Percentiles rank a stretch among this genome's conserved stretches.
phyloP scores from a whole-genome alignment of 2,113 vertebrate species.

The Turnix velox region DNA sequence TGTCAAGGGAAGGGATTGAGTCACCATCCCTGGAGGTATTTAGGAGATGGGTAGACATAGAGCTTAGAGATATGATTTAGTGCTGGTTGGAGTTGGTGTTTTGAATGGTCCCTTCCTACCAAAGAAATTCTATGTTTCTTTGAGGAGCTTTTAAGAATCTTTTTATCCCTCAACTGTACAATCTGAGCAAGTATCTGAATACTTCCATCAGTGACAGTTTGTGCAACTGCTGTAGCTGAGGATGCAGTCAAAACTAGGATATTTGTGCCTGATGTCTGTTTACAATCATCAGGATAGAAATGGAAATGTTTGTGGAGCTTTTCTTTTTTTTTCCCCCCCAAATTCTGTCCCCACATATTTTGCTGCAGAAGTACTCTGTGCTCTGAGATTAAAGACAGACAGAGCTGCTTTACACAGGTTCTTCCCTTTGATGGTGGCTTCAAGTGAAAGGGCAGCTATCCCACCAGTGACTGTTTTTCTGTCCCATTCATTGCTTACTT shows the following conservation, averaged over 20 bases:
- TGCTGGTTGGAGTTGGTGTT: too few species aligned
- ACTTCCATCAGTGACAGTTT: not conserved
- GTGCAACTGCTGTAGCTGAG: not conserved
- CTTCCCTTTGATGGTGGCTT: not conserved
- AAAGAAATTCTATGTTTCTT: too few species aligned
- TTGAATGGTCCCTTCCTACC: too few species aligned
- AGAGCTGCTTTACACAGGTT: not conserved
- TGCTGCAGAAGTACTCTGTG: not conserved
- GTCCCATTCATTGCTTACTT: not conserved
- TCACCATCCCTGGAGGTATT: too few species aligned
- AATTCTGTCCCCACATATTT: not conserved
- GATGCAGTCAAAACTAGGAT: not conserved
- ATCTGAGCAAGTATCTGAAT: not conserved
- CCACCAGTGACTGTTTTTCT: not conserved
- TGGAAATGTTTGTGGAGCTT: not conserved
- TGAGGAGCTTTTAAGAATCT: not conserved
- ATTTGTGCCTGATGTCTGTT: not conserved
- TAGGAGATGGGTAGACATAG: too few species aligned
- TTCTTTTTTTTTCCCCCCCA: not conserved
- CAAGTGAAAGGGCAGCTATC: not conserved
- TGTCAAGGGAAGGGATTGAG: too few species aligned
- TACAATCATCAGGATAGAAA: not conserved
- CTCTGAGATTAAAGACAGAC: not conserved
- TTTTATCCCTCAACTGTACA: not conserved
- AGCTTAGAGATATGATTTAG: too few species aligned